Evolutionary conservation across 2,113 vertebrate genomes (phyloP), one percentile per base, ranked within the genome.

Genomic region (Saguinus midas): DNA sequence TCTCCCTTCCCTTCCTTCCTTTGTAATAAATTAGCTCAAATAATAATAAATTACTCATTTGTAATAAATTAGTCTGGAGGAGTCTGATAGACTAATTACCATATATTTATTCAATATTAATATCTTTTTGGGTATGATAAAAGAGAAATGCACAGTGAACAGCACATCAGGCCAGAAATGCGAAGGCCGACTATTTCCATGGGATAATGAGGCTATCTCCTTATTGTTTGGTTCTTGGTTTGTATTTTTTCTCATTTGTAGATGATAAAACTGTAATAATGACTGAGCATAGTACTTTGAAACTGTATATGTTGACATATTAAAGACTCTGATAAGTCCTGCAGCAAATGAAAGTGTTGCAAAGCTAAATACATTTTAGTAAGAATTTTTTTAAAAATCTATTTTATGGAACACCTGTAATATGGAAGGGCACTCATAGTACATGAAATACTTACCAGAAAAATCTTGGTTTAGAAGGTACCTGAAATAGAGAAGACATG

Each of bases 241-340:
- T 43, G 2, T 23, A 48, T 73, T n/a, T 79, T 64, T 88, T 57
- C 75, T 94, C 37, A 2, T 73, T 55, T 27, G 12, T 35, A 52
- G 52, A 37, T 73, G 52, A 20, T 75, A 70, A 57, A 84, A 72
- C 10, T 64, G 18, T 79, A n/a, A 40, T 32, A n/a, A 78, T 35
- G 61, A 14, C 68, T 37, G 3, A 89, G 52, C 52, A 40, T 4
- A 57, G 76, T 27, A 18, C 57, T 55, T 66, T 57, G 83, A 61
- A 80, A 27, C 61, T 52, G 32, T 55, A 35, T 32, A 32, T 1
- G 0, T 66, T 29, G 43, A 27, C 5, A 0, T 43, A 4, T 14
- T 37, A 70, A 52, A 79, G 85, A 35, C 35, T 35, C 64, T 55
- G 76, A 14, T 29, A 78, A 68, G 17, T 68, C 64, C 29, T 35